Evolutionary conservation across 2,113 vertebrate genomes (phyloP), one percentile per base, ranked within the genome.

Genomic region (Amblyopsis rosae): DNA sequence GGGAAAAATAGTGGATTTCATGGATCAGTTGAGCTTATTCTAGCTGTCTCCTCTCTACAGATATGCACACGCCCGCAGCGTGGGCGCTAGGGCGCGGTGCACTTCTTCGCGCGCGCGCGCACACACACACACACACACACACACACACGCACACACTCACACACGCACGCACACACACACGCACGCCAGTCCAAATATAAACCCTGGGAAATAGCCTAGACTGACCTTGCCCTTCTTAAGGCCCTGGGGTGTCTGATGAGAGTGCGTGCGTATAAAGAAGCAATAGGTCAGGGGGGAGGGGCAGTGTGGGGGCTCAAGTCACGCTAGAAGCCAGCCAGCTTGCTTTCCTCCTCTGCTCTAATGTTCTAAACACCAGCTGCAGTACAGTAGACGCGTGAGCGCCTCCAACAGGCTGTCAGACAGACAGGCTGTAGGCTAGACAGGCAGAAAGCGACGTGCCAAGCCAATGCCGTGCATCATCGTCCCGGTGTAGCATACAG

Each of bases 331-430:
- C 57, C 84, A 84, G 78, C 83, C 85, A 68, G 81, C 73, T 79
- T 88, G 88, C 87, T 86, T 90, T 85, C 87, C 76, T 89, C 73
- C 81, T 84, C 83, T 48, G 69, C 49, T 77, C 70, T 83, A 75
- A 80, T 86, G 79, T 83, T 79, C 83, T 82, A 82, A 87, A 88
- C 86, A 79, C 76, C 41, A 70, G 66, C n/a, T 16, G 62, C 71
- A 61, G 73, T 75, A 86, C 84, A 86, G 80, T 77, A 79, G 83
- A 76, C 48, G 71, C 84, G 82, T 83, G 81, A 86, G 79, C 73
- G 12, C 79, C 74, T 85, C 83, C 78, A 82, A 87, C 84, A 83
- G 82, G 87, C 71, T 85, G 76, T 79, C 82, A 79, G 65, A 88
- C 74, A 78, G 85, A 90, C 84, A 87, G 76, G 85, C 85, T 87